phyloP scores from a whole-genome alignment of 2,888 invertebrate species.

The Heliconius cydno region DNA sequence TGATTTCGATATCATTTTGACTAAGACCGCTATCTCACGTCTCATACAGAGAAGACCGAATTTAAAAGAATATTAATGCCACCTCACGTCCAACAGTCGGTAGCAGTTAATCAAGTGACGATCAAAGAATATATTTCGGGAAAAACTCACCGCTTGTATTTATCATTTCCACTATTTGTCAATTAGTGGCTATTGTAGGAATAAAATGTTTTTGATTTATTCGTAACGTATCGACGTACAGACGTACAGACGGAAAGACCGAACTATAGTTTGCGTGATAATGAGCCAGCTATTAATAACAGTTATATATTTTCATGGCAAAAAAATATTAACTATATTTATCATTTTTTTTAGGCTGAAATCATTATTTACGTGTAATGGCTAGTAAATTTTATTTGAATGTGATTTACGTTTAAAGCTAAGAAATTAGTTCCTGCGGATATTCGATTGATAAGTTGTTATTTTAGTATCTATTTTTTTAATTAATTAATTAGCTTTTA shows the following conservation, averaged over 20 bases:
- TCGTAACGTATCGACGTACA: slow-evolving; percentile 60
- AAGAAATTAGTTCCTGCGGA: slow-evolving; percentile 8
- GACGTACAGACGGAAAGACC: slow-evolving; percentile 33
- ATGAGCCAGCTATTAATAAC: slow-evolving; percentile 26
- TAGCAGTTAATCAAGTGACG: slow-evolving; percentile 77
- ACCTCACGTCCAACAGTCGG: slow-evolving; percentile 71
- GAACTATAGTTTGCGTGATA: slow-evolving; percentile 21
- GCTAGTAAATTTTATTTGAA: slow-evolving; percentile 20
- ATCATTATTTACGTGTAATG: slow-evolving; percentile 28
- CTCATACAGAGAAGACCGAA: slow-evolving; percentile 66
- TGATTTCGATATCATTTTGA: slow-evolving; percentile 3
- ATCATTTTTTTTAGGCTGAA: slow-evolving; percentile 20
- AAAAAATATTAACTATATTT: slow-evolving; percentile 22
- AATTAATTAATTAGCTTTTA: neutral
- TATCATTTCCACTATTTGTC: slow-evolving; percentile 83
- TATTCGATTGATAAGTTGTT: slow-evolving; percentile 2
- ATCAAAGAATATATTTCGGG: slow-evolving; percentile 81
- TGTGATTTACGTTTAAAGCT: slow-evolving; percentile 13
- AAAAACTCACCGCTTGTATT: slow-evolving; percentile 77
- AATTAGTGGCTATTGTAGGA: slow-evolving; percentile 80
- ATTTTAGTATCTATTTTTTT: neutral
- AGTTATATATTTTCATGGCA: slow-evolving; percentile 12
- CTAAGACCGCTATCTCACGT: neutral
- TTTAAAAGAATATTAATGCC: slow-evolving; percentile 82
- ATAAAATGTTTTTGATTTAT: slow-evolving; percentile 77